Base-by-base conservation (phyloP, 2,113 vertebrate species). In the Melanostigma gelatinosum region DNA sequence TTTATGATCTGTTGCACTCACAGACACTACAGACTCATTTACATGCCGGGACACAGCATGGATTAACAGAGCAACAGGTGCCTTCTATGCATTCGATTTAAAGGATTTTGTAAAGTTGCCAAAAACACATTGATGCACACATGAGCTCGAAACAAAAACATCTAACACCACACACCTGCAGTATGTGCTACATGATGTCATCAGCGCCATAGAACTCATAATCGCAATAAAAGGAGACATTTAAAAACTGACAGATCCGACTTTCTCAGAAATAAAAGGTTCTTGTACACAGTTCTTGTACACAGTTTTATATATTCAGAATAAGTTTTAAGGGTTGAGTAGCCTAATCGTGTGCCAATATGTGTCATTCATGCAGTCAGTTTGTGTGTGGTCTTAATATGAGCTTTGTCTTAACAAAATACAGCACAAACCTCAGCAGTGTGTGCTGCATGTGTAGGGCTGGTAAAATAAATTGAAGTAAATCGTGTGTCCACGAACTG, bases 401-500 rank as follows among this genome's bases (percentile, higher is more conserved):
- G 54, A 57, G 24, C 24, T 57, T 57, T 13, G 54, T 57, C 54
- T 57, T 27, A 13, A 57, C 44, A 18, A 18, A 27, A 27, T 57
- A 27, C 9, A 54, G n/a, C 10, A 54, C 55, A 57, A 57, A 57
- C 44, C 74, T 50, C 69, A 61, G 52, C 66, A 38, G 69, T 40
- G 57, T 38, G 46, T 65, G 76, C 50, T 64, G 60, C 38, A 29
- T 42, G 34, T 65, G 6, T 65, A 5, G 6, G 36, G 24, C 62
- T 65, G 48, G 42, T 67, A n/a, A 32, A 36, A 38, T 38, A 8
- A 74, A 73, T 55, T n/a, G 55, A 78, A 36, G 46, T 54, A 69
- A 79, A 69, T 55, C 67, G 62, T 44, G 29, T 46, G 42, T 46
- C 29, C 44, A 38, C 62, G 44, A 64, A 65, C 40, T 71, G 27